Evolutionary conservation across 2,113 vertebrate species (phyloP).

Genomic region (Tychaedon coryphoeus): DNA sequence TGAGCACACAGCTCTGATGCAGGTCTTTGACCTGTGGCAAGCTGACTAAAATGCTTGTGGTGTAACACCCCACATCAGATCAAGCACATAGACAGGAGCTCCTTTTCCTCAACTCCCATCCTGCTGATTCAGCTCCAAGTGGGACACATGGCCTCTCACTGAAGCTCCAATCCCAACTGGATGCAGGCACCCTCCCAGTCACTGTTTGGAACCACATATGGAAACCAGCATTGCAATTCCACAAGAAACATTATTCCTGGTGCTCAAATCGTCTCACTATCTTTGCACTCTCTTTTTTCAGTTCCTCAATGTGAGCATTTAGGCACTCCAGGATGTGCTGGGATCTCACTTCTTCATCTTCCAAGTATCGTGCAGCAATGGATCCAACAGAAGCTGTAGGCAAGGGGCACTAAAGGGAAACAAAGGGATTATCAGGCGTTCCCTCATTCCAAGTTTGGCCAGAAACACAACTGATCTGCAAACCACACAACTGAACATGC

Average conservation of each 20-base stretch:
- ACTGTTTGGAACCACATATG: neutral
- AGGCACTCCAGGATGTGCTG: slow-evolving; percentile 81
- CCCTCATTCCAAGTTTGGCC: neutral
- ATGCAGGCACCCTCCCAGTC: neutral
- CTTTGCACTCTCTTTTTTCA: slow-evolving; percentile 78
- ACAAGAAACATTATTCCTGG: slow-evolving; percentile 17
- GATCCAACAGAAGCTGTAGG: slow-evolving; percentile 69
- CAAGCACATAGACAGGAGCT: neutral
- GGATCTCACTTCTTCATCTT: slow-evolving; percentile 84
- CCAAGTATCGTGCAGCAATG: slow-evolving; percentile 80
- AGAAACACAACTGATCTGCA: neutral
- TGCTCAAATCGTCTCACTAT: slow-evolving; percentile 78
- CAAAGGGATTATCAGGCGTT: neutral
- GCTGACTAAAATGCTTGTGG: neutral
- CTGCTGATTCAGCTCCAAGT: neutral
- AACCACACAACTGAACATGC: neutral
- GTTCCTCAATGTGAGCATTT: slow-evolving; percentile 83
- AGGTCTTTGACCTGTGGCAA: neutral
- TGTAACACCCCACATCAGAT: neutral
- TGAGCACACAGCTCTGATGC: neutral
- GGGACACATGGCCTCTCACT: neutral
- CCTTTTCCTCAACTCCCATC: neutral
- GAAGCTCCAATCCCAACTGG: neutral
- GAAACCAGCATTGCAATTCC: neutral
- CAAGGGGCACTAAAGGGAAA: slow-evolving; percentile 48